Base-by-base conservation (phyloP, 2,888 invertebrate species). In the Ephialtes manifestator region DNA sequence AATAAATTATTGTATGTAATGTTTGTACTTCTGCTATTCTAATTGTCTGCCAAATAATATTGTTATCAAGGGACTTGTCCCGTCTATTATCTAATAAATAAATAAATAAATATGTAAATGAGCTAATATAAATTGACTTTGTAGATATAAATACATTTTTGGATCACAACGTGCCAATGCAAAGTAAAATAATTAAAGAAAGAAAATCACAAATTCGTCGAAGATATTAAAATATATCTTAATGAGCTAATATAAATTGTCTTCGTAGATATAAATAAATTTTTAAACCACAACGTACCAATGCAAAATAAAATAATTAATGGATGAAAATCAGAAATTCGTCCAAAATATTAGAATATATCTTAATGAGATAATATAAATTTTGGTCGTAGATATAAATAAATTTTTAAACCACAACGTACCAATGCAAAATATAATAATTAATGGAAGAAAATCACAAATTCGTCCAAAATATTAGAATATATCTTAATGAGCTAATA, bases 361-460 rank as follows among this genome's bases (percentile, higher is more conserved):
- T 20, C 35, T 15, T 28, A 28, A 48, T 48, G 15, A 15, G 4
- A 24, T 24, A 7, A 7, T 35, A 39, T 39, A 7, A 39, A 39
- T 39, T 10, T 8, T 8, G 10, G 5, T 39, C 2, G 10, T 39
- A 28, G 4, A 24, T 28, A 28, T 1, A 43, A n/a, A 58, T 15
- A 31, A 55, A 39, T 35, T 51, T n/a, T 51, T 5, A 0, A 0
- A 18, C 2, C 11, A 43, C 31, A 20, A 39, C 24, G 46, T 68
- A 24, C 24, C 13, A 48, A 28, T 24, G 67, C 18, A 28, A n/a
- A 46, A 4, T 43, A 46, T 7, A 46, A 46, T 15, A 15, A 46
- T 51, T 4, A n/a, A 18, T 7, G 15, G n/a, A 51, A 51, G n/a
- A n/a, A n/a, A 94, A 94, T 83, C 58, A 88, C 81, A 90, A 78